Base-by-base conservation (phyloP, 1,140 invertebrate genomes). In the Drosophila nigrodunni region DNA sequence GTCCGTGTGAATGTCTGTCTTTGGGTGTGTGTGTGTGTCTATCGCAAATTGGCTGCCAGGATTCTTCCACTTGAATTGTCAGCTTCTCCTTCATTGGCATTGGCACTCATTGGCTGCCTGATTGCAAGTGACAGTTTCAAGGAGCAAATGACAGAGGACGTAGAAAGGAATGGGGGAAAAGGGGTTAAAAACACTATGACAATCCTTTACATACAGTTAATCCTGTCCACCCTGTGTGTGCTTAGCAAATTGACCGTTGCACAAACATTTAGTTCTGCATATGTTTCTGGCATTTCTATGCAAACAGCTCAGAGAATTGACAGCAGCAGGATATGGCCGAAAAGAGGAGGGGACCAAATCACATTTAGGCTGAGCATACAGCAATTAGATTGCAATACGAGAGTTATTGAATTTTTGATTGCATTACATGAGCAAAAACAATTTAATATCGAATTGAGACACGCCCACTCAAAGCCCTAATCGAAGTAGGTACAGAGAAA, bases 51-150 rank as follows among this genome's bases (percentile, higher is more conserved):
- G 81, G 81, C 81, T 85, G 81, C 49, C 69, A 85, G 77, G 64
- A 86, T 70, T 81, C 74, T 86, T 86, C 78, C 82, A 86, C 82
- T 86, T 78, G 71, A 86, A 82, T 86, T 82, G 82, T 55, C 78
- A 81, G 74, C 57, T 65, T 60, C 69, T 65, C 54, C 74, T 74
- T 72, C 82, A 86, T 86, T 76, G 82, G 50, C 82, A 86, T 86
- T 57, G 54, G 54, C 82, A 74, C 81, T 77, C 77, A 64, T 46
- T 69, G 47, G 44, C 68, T 60, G 60, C 61, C 49, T 86, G 82
- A 86, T 86, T 86, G 82, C 82, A 75, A 82, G n/a, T 86, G 82
- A 86, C 82, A 86, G 82, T 69, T 87, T 81, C 74, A 75, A 86
- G 83, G 44, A 81, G 55, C 34, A 7, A 30, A 30, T 30, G 6